These are phyloP conservation scores for Ctenoplectra terminalis DNA, from an alignment of 1,140 invertebrate genomes.

Conservation along the genomic window DNA sequence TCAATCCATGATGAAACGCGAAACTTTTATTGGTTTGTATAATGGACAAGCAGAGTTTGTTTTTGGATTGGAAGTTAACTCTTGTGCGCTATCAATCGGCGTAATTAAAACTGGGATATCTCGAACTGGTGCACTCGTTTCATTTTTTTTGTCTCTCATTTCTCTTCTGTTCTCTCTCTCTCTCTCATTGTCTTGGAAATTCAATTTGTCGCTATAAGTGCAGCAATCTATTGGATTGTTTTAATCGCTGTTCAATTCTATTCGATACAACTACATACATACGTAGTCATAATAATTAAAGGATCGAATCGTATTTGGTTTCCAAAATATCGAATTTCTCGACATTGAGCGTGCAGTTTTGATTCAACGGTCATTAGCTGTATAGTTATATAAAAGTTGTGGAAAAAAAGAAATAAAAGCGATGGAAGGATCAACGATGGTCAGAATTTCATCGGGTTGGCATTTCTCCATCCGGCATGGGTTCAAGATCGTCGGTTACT, in stretches of 20 bases:
- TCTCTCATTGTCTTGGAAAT: not conserved
- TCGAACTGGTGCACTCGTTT: not conserved
- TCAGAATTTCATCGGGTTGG: too few species aligned
- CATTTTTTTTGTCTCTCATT: not conserved
- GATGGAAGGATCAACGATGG: not conserved
- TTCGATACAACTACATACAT: not conserved
- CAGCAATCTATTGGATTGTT: not conserved
- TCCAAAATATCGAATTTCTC: not conserved
- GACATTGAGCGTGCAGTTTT: not conserved
- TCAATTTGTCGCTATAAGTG: conserved; percentile 22
- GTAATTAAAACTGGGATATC: conserved; percentile 61
- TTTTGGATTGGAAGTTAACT: conserved; percentile 38
- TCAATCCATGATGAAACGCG: conserved; percentile 28
- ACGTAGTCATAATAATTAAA: not conserved
- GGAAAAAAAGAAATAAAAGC: not conserved
- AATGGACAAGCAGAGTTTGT: conserved; percentile 44
- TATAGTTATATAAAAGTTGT: not conserved
- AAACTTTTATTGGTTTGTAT: conserved; percentile 45
- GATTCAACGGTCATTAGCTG: not conserved
- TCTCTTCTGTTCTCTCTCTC: not conserved
- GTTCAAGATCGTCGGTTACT: not conserved
- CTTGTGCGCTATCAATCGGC: not conserved
- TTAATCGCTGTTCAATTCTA: not conserved
- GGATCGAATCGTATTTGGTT: not conserved
- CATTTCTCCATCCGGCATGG: not conserved